A percentile compares a stretch with the other conserved stretches of the same genome.
phyloP scores from a whole-genome alignment of 64 coral and sea anemone species.

The Platygyra sinensis region DNA sequence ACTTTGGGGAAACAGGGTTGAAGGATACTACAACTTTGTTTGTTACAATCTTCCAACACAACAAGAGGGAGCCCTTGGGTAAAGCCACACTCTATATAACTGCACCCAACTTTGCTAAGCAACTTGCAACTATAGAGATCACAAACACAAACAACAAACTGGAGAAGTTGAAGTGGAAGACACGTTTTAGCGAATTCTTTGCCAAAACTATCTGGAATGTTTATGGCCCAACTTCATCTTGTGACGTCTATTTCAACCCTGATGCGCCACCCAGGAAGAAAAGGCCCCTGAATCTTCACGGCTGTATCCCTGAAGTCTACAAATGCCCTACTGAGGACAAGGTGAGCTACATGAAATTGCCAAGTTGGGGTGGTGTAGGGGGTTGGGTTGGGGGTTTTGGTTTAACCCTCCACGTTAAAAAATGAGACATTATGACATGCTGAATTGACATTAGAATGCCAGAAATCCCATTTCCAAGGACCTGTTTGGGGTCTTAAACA shows the following conservation, averaged over 20 bases:
- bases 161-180: constrained; percentile 36
- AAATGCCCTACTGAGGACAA: constrained; percentile 45
- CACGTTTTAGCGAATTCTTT: constrained; percentile 42
- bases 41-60: constrained; percentile 20
- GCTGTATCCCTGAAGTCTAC: not conserved
- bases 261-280: constrained; percentile 33
- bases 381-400: too few relatives aligned
- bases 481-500: too few relatives aligned
- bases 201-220: too few relatives aligned
- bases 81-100: constrained; percentile 37
- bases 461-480: too few relatives aligned
- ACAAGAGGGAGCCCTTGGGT: constrained; percentile 1
- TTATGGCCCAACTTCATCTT: too few relatives aligned
- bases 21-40: constrained; percentile 56
- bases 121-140: constrained; percentile 41
- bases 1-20: constrained; percentile 49
- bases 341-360: not conserved
- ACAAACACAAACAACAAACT: constrained; percentile 34
- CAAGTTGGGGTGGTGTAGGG: too few relatives aligned
- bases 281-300: constrained; percentile 2
- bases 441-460: too few relatives aligned
- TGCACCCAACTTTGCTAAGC: constrained; percentile 39
- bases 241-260: too few relatives aligned
- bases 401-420: too few relatives aligned
- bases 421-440: too few relatives aligned